A percentile compares a stretch with the other conserved stretches of the same genome.
Evolutionary conservation across 2,888 invertebrate genomes (phyloP).

Genomic region (Acanthosepion pharaonis): DNA sequence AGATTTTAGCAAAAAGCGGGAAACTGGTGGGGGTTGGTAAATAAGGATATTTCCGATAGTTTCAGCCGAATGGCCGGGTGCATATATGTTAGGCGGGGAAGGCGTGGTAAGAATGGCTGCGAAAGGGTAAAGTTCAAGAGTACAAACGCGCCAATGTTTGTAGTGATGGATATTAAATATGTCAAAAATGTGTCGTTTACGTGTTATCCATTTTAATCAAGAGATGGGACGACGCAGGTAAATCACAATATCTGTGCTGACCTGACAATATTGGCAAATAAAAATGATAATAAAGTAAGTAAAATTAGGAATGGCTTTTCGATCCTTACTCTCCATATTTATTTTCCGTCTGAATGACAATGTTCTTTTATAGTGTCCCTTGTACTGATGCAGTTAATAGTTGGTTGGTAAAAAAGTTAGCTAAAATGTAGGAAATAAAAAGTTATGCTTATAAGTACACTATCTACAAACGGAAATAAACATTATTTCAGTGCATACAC

Average conservation of each 20-base stretch:
- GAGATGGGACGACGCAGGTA: not conserved
- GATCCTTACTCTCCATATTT: not conserved
- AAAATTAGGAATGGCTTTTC: not conserved
- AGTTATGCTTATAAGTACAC: no score
- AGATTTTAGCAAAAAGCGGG: not conserved
- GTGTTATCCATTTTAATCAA: not conserved
- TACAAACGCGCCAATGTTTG: not conserved
- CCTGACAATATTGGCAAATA: conserved; percentile 1
- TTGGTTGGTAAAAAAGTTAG: no score
- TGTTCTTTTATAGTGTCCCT: not conserved
- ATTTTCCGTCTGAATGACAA: not conserved
- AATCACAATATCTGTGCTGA: not conserved
- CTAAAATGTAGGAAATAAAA: no score
- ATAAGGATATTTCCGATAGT: no score
- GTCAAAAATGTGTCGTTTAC: not conserved
- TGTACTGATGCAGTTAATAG: no score
- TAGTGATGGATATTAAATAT: not conserved
- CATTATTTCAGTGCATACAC: no score
- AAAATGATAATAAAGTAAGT: not conserved
- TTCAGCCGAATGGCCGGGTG: no score
- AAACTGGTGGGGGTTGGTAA: not conserved
- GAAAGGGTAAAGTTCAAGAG: no score
- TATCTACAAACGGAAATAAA: no score
- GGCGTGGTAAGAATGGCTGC: no score
- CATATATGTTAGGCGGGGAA: no score